Evolutionary conservation across 2,888 invertebrate species (phyloP).

Genomic region (Junonia oenone): DNA sequence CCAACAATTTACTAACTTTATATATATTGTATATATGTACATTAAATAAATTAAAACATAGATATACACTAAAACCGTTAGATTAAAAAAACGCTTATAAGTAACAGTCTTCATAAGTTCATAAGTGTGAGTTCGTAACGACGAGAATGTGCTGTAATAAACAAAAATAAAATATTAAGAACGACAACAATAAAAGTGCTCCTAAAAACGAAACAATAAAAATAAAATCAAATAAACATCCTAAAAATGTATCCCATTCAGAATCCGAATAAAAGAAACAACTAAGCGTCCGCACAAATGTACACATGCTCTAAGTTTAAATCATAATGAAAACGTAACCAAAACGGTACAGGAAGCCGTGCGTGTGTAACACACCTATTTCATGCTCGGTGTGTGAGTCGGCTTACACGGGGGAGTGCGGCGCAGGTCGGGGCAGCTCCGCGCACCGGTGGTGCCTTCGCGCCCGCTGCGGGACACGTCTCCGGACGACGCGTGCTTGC

Average conservation of each 20-base stretch:
- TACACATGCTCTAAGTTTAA: constrained; percentile 20
- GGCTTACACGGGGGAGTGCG: constrained; percentile 54
- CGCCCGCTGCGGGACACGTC: neutral
- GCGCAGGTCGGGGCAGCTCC: constrained; percentile 51
- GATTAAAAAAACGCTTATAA: no score
- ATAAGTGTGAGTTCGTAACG: neutral
- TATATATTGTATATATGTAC: no score
- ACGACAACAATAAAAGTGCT: neutral
- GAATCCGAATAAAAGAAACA: constrained; percentile 3
- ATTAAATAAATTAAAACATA: no score
- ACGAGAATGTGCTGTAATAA: neutral
- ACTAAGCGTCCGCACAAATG: constrained; percentile 3
- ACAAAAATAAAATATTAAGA: neutral
- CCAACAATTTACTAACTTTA: no score
- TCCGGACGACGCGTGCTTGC: constrained; percentile 21
- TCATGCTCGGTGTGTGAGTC: constrained; percentile 59
- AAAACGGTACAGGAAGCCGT: constrained; percentile 39
- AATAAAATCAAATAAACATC: neutral
- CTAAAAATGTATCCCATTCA: neutral
- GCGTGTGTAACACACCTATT: constrained; percentile 67
- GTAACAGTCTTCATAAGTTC: no score
- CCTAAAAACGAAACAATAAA: neutral
- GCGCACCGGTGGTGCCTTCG: no score
- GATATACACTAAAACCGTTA: no score
- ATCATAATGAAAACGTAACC: constrained; percentile 28